Evolutionary conservation across 2,797 vertebrate species (phyloP).

Genomic region (Caiman crocodilus): DNA sequence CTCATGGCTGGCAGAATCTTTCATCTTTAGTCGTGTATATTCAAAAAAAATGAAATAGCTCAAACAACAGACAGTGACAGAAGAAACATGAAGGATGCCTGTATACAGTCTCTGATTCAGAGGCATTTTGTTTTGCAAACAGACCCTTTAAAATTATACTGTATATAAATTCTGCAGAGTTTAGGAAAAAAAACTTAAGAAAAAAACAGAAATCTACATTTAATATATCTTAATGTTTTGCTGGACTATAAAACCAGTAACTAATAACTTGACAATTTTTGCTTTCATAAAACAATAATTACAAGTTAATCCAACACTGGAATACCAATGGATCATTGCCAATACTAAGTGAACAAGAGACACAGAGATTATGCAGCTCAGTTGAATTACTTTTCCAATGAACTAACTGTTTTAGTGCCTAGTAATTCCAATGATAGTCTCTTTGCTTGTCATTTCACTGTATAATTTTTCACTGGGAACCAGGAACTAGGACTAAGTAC

Average conservation of each 20-base stretch:
- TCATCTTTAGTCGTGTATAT: background rate
- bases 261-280: conserved; percentile 27
- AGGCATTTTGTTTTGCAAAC: background rate
- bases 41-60: background rate
- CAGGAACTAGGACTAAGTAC: background rate
- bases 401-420: background rate
- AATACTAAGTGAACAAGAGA: conserved; percentile 12
- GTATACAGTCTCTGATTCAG: background rate
- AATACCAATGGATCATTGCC: conserved; percentile 7
- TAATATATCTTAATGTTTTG: background rate
- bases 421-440: background rate
- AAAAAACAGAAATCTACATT: background rate
- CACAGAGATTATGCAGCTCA: conserved; percentile 18
- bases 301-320: background rate
- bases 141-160: background rate
- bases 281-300: background rate
- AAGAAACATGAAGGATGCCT: background rate
- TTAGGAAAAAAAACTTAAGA: background rate
- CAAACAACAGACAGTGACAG: background rate
- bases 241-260: background rate
- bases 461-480: background rate
- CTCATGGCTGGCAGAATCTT: background rate
- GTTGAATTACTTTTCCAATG: conserved; percentile 4
- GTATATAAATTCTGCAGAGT: background rate
- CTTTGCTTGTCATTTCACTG: background rate